Base-by-base conservation (phyloP, 2,888 invertebrate species). In the Ctena decussata region DNA sequence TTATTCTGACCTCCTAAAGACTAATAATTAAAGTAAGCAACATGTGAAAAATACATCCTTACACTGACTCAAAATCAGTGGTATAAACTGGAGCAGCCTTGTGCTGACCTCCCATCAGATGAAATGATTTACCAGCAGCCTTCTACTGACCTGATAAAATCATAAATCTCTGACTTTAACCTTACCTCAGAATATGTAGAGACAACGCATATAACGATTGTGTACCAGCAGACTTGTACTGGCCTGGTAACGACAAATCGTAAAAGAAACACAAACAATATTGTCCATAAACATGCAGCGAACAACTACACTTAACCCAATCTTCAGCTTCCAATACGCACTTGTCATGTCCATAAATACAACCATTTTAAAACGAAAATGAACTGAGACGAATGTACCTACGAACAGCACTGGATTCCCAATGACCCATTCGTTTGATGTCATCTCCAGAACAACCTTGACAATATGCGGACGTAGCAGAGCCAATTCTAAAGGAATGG, bases 381-480 rank as follows among this genome's bases (percentile, higher is more conserved):
- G 27, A 11, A 21, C 8, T 15, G 18, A 73, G 32, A 32, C 49
- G 73, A 21, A 73, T 73, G 15, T 73, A 73, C 18, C 46, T 46
- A 30, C 49, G 73, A 18, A 46, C 44, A 30, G 73, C 73, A 46
- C 32, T 73, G 21, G 73, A 73, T 11, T 73, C 27, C 44, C 41
- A 73, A 30, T 46, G 27, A 30, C 73, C 73, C 73, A 73, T 46
- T 15, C 49, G 44, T 73, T 24, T 46, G 32, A 72, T 73, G n/a
- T 30, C 21, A 35, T 73, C 73, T 30, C 46, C 73, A 5, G 73
- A 46, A 5, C 30, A 27, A 35, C 73, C 73, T 30, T 46, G 44
- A 24, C 44, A 30, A 44, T 27, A 44, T 18, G 73, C 73, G 12
- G 32, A 27, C 8, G 73, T 73, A 11, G 73, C 73, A 73, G 73